Base-by-base conservation (phyloP, 2,113 vertebrate species). In the Microtus montanus region DNA sequence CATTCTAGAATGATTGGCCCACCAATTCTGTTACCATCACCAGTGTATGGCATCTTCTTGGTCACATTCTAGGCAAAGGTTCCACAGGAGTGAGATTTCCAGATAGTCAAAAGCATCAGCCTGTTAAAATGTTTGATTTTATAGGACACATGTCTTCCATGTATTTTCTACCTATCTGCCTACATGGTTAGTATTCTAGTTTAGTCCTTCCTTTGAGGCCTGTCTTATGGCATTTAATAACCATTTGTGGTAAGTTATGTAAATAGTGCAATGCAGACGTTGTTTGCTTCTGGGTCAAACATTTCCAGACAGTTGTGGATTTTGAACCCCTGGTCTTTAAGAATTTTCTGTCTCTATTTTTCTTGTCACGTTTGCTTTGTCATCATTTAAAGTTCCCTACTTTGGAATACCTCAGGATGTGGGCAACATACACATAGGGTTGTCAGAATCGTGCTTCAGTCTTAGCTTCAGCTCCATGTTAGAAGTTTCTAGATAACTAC, bases 91-190 rank as follows among this genome's bases (percentile, higher is more conserved):
- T 54, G 41, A 89, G 13, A 89, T 73, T 78, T 92, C 68, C 33
- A 75, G 49, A 73, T 35, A 54, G 44, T 88, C 2, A 3, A 86
- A 88, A 88, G 17, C 66, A 94, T 77, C 28, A n/a, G 63, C 41
- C 87, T 74, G 68, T 71, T 83, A 89, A 94, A 87, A 44, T 47
- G n/a, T 35, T 38, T 87, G 74, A 64, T 91, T 93, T 73, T 63
- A 63, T 75, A 47, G 26, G 38, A 82, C 20, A 5, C 47, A 3
- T 71, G 71, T 85, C 71, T 92, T 88, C 28, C 41, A 38, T 52
- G 15, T 79, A 41, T 87, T 91, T 54, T 86, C 54, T 49, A 58
- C n/a, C 30, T 79, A 6, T 64, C 54, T 93, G 41, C 82, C 71
- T 75, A 64, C 33, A 11, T 74, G 44, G 73, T 47, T 77, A 77